Base-by-base conservation (phyloP, 2,888 invertebrate genomes). In the Platycheirus rosarum region DNA sequence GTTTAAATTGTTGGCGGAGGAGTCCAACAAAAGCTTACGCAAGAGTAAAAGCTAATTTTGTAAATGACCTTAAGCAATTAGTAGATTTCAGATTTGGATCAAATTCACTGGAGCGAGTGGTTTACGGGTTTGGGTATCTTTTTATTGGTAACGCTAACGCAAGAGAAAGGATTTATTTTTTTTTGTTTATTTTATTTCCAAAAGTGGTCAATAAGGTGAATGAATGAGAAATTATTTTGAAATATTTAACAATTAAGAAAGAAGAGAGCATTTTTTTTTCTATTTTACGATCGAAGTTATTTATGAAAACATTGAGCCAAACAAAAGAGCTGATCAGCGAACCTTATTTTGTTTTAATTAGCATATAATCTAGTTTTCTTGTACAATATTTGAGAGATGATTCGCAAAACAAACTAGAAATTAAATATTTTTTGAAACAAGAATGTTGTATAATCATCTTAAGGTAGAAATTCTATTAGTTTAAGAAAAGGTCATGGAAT, bases 41-140 rank as follows among this genome's bases (percentile, higher is more conserved):
- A 80, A 80, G 76, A 65, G 80, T 82, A 62, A 77, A 75, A 77
- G 62, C 55, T 66, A 57, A 73, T 68, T 68, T 77, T 66, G 55
- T 37, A 66, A 75, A 63, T 82, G 82, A 82, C 82, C 82, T 82
- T 82, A 82, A 63, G 68, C 76, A 55, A 68, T 76, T 71, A 71
- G 60, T 60, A 18, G 16, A 2, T 42, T 42, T 57, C 13, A 63
- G 76, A 77, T 63, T 49, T 68, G 44, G 53, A 73, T 82, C 68
- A 37, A 62, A 68, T 69, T 60, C 68, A 62, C 48, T 73, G 18
- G 71, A 66, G 44, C 71, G 71, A 65, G 37, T 20, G 63, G 62
- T 26, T 68, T 53, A 44, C 53, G 66, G 14, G 23, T 46, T 23
- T 29, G n/a, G 3, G 20, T 46, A 26, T 40, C 18, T 14, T 6